A percentile compares a stretch with the other conserved stretches of the same genome.
Evolutionary conservation across 2,797 vertebrate species (phyloP).

Genomic region (Nasua narica): DNA sequence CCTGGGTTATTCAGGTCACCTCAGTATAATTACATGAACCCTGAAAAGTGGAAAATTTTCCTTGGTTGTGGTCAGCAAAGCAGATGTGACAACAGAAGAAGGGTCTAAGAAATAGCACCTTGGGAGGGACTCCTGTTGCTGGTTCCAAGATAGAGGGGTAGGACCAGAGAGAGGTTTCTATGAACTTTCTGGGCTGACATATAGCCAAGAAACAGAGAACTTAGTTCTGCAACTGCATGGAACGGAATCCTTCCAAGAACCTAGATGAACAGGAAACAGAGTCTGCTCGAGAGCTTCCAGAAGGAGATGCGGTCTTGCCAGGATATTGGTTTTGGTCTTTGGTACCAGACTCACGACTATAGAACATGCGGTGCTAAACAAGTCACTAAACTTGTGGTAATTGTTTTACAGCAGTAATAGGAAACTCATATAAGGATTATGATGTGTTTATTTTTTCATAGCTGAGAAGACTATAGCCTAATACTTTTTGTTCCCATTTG

Average conservation of each 20-base stretch:
- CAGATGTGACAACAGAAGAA: not conserved
- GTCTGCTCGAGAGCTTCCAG: not conserved
- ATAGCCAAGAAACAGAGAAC: not conserved
- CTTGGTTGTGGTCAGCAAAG: not conserved
- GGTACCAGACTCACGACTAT: not conserved
- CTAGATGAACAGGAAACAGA: not conserved
- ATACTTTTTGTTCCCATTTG: not conserved
- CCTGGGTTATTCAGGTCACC: not conserved
- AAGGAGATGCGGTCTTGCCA: not conserved
- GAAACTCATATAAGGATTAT: not conserved
- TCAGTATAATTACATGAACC: not conserved
- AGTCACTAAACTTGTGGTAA: not conserved
- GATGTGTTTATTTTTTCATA: not conserved
- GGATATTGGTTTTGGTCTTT: not conserved
- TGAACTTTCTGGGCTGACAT: not conserved
- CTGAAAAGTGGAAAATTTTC: not conserved
- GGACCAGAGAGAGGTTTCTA: not conserved
- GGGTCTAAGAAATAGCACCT: not conserved
- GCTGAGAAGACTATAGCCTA: not conserved
- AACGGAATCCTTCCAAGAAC: not conserved
- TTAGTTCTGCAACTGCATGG: not conserved
- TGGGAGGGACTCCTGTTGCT: not conserved
- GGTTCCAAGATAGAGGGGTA: not conserved
- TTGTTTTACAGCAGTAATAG: not conserved
- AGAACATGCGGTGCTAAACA: not conserved